A percentile compares a stretch with the other conserved stretches of the same genome.
These are phyloP conservation scores for Nothoprocta perdicaria DNA, from an alignment of 2,113 vertebrate species.

Conservation along the genomic window DNA sequence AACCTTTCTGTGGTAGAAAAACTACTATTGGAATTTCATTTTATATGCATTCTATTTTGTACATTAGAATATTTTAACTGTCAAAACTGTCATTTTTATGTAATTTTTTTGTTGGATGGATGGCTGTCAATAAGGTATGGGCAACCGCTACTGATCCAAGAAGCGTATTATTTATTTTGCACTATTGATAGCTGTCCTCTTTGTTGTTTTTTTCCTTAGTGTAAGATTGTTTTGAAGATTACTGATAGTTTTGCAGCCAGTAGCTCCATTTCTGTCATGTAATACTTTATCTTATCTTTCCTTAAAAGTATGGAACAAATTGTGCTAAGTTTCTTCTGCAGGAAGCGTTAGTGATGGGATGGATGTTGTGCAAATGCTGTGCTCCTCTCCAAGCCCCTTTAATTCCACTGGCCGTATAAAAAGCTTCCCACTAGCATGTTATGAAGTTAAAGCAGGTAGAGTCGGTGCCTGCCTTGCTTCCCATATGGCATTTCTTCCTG, in stretches of 20 bases:
- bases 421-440: background rate
- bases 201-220: background rate
- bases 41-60: background rate
- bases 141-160: background rate
- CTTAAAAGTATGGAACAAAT: background rate
- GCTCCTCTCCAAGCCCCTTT: background rate
- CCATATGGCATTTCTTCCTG: background rate
- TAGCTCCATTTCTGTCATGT: background rate
- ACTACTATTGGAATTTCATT: constrained; percentile 24
- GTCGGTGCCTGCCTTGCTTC: background rate
- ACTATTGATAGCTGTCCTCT: background rate
- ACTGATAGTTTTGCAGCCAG: background rate
- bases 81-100: background rate
- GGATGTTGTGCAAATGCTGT: background rate
- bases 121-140: background rate
- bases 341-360: background rate
- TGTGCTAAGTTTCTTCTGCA: background rate
- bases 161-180: background rate
- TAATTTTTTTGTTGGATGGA: background rate
- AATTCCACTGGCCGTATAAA: background rate
- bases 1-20: constrained; percentile 1
- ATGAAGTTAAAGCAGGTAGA: background rate
- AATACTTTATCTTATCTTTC: background rate
- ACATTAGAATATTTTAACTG: background rate
- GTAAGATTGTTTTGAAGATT: background rate